Evolutionary conservation across 2,888 invertebrate species (phyloP).

Genomic region (Callyntrura guangdongensis): DNA sequence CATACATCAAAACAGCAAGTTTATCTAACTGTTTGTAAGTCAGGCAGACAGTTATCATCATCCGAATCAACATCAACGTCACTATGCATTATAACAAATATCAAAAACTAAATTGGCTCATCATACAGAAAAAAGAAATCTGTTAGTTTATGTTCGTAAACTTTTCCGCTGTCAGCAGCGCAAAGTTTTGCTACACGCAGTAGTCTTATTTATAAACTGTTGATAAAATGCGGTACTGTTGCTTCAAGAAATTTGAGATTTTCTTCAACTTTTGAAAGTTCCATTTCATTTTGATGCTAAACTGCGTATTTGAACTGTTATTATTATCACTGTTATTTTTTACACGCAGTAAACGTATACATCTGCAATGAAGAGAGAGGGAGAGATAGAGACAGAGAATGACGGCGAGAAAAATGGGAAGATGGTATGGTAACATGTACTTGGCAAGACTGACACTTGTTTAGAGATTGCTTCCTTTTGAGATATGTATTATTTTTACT

Average conservation of each 20-base stretch:
- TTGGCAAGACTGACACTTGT: conserved; percentile 33
- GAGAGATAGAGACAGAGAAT: background rate
- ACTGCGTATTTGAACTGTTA: background rate
- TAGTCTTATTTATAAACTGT: background rate
- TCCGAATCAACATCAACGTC: background rate
- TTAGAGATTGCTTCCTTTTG: conserved; percentile 9
- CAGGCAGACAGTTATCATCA: conserved; percentile 32
- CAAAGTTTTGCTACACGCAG: background rate
- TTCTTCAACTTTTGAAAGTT: background rate
- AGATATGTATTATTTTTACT: background rate
- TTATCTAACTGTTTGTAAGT: conserved; percentile 5
- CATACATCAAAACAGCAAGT: conserved; percentile 11
- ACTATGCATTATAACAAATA: background rate
- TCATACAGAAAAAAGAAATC: background rate
- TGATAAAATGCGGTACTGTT: background rate
- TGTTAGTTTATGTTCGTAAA: background rate
- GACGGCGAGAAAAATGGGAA: background rate
- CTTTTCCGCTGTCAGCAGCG: background rate
- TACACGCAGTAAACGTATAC: no score
- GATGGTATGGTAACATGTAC: background rate
- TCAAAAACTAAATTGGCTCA: background rate
- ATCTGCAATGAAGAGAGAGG: no score
- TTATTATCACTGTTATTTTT: background rate
- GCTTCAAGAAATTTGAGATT: conserved; percentile 3
- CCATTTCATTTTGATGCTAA: background rate